A percentile compares a stretch with the other conserved stretches of the same genome.
phyloP scores from a whole-genome alignment of 2,888 invertebrate species.

The Crematogaster levior region DNA sequence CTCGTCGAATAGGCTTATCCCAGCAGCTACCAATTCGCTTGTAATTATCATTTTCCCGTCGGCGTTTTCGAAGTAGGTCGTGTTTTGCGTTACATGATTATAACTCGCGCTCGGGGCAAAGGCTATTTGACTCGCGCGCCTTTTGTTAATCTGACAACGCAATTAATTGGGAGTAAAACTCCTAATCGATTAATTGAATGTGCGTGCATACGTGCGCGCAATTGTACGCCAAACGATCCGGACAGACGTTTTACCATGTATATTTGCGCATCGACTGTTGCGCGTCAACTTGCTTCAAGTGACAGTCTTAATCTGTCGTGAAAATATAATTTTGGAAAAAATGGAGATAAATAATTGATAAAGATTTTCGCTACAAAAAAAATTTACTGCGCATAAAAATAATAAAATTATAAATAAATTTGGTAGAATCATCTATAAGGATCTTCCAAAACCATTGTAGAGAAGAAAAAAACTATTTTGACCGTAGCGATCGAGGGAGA shows the following conservation, averaged over 20 bases:
- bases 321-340: neutral
- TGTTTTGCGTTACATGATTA: slow-evolving; percentile 42
- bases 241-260: neutral
- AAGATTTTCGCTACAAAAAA: no score
- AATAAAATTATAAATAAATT: neutral
- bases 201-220: neutral
- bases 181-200: neutral
- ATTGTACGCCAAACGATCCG: neutral
- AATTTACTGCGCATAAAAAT: no score
- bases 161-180: slow-evolving; percentile 34
- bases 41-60: slow-evolving; percentile 37
- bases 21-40: neutral
- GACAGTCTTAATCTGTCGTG: neutral
- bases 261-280: no score
- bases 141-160: slow-evolving; percentile 47
- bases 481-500: neutral
- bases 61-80: slow-evolving; percentile 30
- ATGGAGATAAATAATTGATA: neutral
- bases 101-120: slow-evolving; percentile 19
- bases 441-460: neutral
- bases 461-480: neutral
- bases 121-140: slow-evolving; percentile 22
- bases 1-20: slow-evolving; percentile 41
- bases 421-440: neutral
- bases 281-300: neutral